A percentile compares a stretch with the other conserved stretches of the same genome.
Evolutionary conservation across 2,888 invertebrate genomes (phyloP).

Genomic region (Fragum fragum): DNA sequence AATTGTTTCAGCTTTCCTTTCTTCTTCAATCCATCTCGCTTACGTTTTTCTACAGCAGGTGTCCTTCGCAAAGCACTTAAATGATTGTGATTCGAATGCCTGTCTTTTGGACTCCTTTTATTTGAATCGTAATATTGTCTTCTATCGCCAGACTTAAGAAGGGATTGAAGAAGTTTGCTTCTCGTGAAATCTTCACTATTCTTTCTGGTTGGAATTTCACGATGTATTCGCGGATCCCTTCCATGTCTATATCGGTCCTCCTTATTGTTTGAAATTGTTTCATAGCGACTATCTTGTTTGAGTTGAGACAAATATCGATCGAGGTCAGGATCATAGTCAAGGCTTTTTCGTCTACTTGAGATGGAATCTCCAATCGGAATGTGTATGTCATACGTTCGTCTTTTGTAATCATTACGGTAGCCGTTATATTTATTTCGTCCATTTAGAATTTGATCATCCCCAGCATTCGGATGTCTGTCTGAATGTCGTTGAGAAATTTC

Average conservation of each 20-base stretch:
- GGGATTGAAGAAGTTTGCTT: background rate
- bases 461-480: background rate
- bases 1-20: conserved; percentile 26
- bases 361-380: background rate
- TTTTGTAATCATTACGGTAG: background rate
- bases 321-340: background rate
- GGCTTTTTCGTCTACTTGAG: background rate
- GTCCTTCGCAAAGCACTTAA: background rate
- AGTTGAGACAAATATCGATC: background rate
- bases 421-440: background rate
- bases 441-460: background rate
- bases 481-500: background rate
- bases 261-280: background rate
- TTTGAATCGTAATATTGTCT: background rate
- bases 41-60: background rate
- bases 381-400: background rate
- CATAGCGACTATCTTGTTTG: background rate
- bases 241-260: background rate
- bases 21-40: background rate
- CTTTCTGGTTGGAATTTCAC: background rate
- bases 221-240: background rate
- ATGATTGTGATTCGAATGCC: background rate
- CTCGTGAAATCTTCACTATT: background rate
- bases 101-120: background rate
- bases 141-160: background rate